Evolutionary conservation across 2,113 vertebrate species (phyloP), one percentile per base, ranked within the genome.

Genomic region (Holacanthus passer): DNA sequence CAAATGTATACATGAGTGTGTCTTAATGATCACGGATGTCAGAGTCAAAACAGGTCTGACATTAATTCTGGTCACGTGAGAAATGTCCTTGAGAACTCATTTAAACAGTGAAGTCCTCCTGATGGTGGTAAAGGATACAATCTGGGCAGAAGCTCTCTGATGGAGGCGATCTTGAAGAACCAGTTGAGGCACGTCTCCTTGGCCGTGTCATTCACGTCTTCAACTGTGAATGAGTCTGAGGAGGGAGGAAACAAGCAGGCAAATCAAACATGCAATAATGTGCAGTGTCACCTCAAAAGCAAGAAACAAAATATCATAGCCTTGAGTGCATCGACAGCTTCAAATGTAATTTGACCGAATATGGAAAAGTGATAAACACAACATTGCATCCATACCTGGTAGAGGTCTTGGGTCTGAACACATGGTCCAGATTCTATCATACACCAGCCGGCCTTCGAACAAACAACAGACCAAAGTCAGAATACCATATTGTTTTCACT

Each of bases 141-240:
- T 94, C 98, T 94, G 10, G 98, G 97, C 90, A 99, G 95, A 68
- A 99, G 97, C 83, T 99, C 98, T 92, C 98, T 95, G 92, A 99
- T 99, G 81, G 98, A 99, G 83, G 98, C 98, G 62, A 99, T 98
- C 94, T 99, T 99, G 94, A 98, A 99, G 94, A 99, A 99, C 98
- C 98, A 99, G 94, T 99, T 99, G 62, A 99, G 95, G 72, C 98
- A 99, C 1, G 98, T 99, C 94, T 99, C 98, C 87, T 98, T 99
- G 41, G 98, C 98, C 0, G 97, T 98, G 92, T 99, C 98, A 0
- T 96, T 98, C 60, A 99, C 97, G 11, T 95, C 95, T 8, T 99
- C 98, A 6, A 96, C 96, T 56, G 96, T 96, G 89, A 99, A 97
- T 24, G 95, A 94, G 79, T 97, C 98, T 99, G 95, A 78, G 43